Percentiles rank a stretch among this genome's conserved stretches.
phyloP scores from a whole-genome alignment of 2,797 vertebrate genomes.

The Alfaro cultratus region DNA sequence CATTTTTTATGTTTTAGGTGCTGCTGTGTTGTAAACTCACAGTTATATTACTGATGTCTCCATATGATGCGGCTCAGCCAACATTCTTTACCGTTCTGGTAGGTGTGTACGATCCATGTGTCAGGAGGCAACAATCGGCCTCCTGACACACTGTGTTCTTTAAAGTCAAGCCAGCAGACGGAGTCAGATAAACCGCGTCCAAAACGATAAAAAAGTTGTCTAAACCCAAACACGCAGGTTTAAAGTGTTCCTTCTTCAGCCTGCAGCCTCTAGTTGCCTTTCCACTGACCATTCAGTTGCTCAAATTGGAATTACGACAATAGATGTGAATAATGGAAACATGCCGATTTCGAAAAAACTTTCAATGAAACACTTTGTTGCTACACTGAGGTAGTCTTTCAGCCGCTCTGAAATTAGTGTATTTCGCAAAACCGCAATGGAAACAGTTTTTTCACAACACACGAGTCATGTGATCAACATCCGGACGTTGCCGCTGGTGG shows the following conservation, averaged over 20 bases:
- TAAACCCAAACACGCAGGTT: background rate
- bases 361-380: too few species aligned
- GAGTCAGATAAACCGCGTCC: background rate
- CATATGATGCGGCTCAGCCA: background rate
- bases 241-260: background rate
- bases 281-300: too few species aligned
- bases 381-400: too few species aligned
- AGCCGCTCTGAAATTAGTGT: too few species aligned
- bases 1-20: background rate
- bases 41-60: background rate
- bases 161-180: background rate
- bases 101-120: background rate
- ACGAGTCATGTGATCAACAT: too few species aligned
- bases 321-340: too few species aligned
- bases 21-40: background rate
- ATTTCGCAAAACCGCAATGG: too few species aligned
- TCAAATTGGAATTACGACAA: too few species aligned
- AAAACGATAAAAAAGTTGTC: background rate
- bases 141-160: background rate
- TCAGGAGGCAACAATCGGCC: slow-evolving; percentile 2
- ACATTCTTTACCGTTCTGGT: background rate
- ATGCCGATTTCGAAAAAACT: too few species aligned
- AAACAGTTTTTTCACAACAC: too few species aligned
- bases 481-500: too few species aligned
- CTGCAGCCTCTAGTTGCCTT: background rate